phyloP scores from a whole-genome alignment of 2,113 vertebrate genomes.

The Syngnathus floridae region DNA sequence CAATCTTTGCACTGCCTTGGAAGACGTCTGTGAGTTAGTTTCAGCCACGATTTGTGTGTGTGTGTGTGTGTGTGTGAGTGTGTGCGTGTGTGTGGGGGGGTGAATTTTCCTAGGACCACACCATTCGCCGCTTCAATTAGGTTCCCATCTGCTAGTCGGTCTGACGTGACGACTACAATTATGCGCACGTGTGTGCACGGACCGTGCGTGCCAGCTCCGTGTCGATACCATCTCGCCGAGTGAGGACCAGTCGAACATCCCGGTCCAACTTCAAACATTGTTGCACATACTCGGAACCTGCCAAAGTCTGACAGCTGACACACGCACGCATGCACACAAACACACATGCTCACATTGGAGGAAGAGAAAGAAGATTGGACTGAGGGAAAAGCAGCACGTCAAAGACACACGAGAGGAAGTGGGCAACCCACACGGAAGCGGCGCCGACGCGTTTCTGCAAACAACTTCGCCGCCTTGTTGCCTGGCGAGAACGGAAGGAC shows the following conservation, averaged over 20 bases:
- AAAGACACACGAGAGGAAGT: too few relatives aligned
- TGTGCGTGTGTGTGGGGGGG: too few relatives aligned
- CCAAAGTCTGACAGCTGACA: slow-evolving; percentile 80
- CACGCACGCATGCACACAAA: background rate
- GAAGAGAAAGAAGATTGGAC: background rate
- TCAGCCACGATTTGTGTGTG: too few relatives aligned
- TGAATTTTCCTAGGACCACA: too few relatives aligned
- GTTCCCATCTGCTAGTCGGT: too few relatives aligned
- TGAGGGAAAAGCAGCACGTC: background rate
- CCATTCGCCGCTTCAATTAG: too few relatives aligned
- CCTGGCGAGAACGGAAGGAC: slow-evolving; percentile 22
- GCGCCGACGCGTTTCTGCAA: too few relatives aligned
- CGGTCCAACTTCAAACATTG: slow-evolving; percentile 88
- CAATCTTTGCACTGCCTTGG: too few relatives aligned
- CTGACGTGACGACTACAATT: background rate
- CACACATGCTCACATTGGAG: background rate
- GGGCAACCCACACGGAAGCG: too few relatives aligned
- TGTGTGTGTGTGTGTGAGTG: too few relatives aligned
- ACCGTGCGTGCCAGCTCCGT: slow-evolving; percentile 82
- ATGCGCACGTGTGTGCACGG: slow-evolving; percentile 26
- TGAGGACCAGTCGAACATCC: slow-evolving; percentile 81
- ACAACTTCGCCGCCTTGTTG: too few relatives aligned
- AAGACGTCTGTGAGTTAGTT: too few relatives aligned
- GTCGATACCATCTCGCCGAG: slow-evolving; percentile 67
- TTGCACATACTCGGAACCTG: slow-evolving; percentile 87